phyloP scores from a whole-genome alignment of 2,888 invertebrate genomes.

The Melinopterus prodromus region DNA sequence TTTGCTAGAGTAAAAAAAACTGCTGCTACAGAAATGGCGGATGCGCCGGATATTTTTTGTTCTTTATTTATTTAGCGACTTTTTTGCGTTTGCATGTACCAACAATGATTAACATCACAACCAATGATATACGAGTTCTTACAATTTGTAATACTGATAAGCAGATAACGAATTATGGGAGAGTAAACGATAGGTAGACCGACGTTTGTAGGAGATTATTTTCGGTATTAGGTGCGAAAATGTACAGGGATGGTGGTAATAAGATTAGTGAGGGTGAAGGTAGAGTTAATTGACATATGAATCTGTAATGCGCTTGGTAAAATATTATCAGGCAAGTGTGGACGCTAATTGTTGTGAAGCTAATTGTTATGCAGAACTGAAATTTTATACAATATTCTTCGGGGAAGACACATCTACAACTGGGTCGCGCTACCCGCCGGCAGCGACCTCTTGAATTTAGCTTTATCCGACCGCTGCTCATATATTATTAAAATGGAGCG shows the following conservation, averaged over 20 bases:
- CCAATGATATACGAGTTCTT: no score
- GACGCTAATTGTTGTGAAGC: background rate
- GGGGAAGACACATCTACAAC: background rate
- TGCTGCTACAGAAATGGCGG: background rate
- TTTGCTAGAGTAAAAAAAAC: no score
- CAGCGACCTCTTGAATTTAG: conserved; percentile 15
- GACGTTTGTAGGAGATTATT: background rate
- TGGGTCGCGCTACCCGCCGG: background rate
- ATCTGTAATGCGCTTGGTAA: conserved; percentile 4
- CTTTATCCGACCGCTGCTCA: conserved; percentile 17
- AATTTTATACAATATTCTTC: conserved; percentile 30
- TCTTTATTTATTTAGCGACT: no score
- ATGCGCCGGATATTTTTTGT: background rate
- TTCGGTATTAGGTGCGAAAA: background rate
- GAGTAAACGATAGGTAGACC: background rate
- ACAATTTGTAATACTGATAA: background rate
- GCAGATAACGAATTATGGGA: background rate
- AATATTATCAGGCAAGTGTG: background rate
- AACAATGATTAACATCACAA: no score
- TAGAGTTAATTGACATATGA: background rate
- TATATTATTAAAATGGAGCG: conserved; percentile 30
- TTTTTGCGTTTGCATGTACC: no score
- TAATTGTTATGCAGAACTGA: conserved; percentile 26
- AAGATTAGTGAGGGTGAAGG: background rate
- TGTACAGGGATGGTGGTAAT: background rate